Conservation (phyloP, 1,140 invertebrate genomes). For the Drosophila yakuba region DNA sequence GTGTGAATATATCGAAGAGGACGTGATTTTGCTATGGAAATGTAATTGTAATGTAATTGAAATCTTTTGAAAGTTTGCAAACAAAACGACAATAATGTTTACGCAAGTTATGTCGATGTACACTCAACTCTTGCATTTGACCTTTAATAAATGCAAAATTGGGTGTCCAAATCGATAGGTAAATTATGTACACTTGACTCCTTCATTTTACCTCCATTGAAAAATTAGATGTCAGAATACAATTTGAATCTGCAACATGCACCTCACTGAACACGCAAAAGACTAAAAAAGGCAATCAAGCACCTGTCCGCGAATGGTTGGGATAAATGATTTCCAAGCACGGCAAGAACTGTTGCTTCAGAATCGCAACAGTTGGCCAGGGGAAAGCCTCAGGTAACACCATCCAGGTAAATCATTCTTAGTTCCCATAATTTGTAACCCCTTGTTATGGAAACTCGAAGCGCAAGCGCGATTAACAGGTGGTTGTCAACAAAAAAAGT, state of each 20-base stretch:
- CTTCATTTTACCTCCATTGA: background rate
- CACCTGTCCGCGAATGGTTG: constrained; percentile 24
- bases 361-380: constrained; percentile 53
- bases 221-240: constrained; percentile 2
- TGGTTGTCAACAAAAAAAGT: constrained; percentile 19
- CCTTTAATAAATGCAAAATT: background rate
- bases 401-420: constrained; percentile 7
- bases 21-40: no score
- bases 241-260: constrained; percentile 14
- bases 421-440: constrained; percentile 20
- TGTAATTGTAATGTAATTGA: no score
- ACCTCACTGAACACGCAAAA: constrained; percentile 3
- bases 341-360: constrained; percentile 66
- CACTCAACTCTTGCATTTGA: background rate
- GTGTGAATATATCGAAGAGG: no score
- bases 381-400: constrained; percentile 9
- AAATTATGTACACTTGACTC: background rate
- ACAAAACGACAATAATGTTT: no score
- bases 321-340: constrained; percentile 32
- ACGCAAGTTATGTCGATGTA: no score
- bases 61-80: no score
- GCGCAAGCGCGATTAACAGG: constrained; percentile 45
- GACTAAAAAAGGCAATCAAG: constrained; percentile 17
- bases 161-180: background rate
- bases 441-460: constrained; percentile 8